phyloP scores from a whole-genome alignment of 1,140 invertebrate species.

The Grapholita molesta region DNA sequence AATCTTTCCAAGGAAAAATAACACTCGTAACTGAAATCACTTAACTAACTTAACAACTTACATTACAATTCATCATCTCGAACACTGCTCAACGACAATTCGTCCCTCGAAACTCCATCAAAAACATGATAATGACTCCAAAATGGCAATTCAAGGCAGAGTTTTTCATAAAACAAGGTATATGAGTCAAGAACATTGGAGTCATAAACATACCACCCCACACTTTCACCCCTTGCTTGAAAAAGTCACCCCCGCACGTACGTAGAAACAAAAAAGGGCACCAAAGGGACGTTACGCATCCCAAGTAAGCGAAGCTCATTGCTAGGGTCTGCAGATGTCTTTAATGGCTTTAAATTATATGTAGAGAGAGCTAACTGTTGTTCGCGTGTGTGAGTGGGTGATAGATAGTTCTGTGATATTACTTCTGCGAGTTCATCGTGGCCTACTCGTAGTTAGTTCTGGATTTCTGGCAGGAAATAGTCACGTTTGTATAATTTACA shows the following conservation, averaged over 20 bases:
- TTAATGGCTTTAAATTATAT: constrained; percentile 77
- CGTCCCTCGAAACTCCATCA: constrained; percentile 27
- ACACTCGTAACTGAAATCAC: neutral
- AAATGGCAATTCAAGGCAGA: constrained; percentile 58
- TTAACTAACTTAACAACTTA: neutral
- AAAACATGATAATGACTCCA: constrained; percentile 53
- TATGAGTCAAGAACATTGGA: constrained; percentile 73
- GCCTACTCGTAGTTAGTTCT: neutral
- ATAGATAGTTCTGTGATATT: constrained; percentile 58
- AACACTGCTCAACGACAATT: neutral
- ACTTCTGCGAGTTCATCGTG: constrained; percentile 11
- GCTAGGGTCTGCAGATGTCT: constrained; percentile 74
- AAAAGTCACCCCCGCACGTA: constrained; percentile 74
- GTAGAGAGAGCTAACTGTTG: constrained; percentile 71
- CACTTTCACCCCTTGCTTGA: constrained; percentile 69
- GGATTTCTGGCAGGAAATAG: neutral
- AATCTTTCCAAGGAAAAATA: too few relatives aligned
- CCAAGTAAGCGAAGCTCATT: constrained; percentile 71
- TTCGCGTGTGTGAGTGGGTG: constrained; percentile 46
- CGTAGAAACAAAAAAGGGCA: constrained; percentile 68
- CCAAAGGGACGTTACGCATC: constrained; percentile 70
- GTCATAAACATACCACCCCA: constrained; percentile 69
- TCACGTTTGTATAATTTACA: neutral
- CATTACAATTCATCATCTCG: neutral
- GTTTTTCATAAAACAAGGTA: constrained; percentile 73